phyloP scores from a whole-genome alignment of 2,797 vertebrate genomes.

The Botia almorhae region DNA sequence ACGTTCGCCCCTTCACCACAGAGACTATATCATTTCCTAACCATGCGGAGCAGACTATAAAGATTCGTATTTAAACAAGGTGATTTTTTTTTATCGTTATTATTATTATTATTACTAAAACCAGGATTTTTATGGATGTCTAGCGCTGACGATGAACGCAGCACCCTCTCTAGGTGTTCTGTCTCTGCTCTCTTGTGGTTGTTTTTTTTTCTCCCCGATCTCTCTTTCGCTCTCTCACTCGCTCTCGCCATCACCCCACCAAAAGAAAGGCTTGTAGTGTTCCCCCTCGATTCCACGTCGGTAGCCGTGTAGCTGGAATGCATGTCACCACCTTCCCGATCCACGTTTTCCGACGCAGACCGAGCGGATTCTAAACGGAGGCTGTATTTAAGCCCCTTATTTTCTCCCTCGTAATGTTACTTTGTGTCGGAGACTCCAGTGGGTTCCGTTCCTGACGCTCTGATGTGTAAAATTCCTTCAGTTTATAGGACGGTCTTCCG shows the following conservation, averaged over 20 bases:
- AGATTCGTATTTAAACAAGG: constrained; percentile 99
- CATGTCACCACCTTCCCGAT: constrained; percentile 68
- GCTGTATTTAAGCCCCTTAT: constrained; percentile 26
- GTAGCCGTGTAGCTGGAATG: constrained; percentile 79
- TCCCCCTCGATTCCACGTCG: constrained; percentile 82
- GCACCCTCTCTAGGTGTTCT: constrained; percentile 82
- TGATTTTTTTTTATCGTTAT: constrained; percentile 90
- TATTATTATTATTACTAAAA: constrained; percentile 90
- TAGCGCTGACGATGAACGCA: constrained; percentile 91
- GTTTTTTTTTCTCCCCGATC: neutral
- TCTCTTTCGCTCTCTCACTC: constrained; percentile 57
- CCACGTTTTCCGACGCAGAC: constrained; percentile 30
- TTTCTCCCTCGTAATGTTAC: constrained; percentile 31
- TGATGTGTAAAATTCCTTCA: constrained; percentile 4
- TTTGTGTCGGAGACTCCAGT: neutral
- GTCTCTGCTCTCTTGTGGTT: constrained; percentile 65
- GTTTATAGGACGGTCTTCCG: constrained; percentile 7
- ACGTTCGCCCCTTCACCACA: constrained; percentile 71
- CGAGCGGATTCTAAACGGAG: constrained; percentile 17
- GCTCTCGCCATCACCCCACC: constrained; percentile 19
- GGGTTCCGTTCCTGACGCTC: constrained; percentile 22
- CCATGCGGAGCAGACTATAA: constrained; percentile 99
- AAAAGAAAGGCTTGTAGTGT: constrained; percentile 74
- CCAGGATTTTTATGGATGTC: constrained; percentile 99
- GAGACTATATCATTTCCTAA: constrained; percentile 97